Base-by-base conservation (phyloP, 2,113 vertebrate species). In the Jacana jacana region DNA sequence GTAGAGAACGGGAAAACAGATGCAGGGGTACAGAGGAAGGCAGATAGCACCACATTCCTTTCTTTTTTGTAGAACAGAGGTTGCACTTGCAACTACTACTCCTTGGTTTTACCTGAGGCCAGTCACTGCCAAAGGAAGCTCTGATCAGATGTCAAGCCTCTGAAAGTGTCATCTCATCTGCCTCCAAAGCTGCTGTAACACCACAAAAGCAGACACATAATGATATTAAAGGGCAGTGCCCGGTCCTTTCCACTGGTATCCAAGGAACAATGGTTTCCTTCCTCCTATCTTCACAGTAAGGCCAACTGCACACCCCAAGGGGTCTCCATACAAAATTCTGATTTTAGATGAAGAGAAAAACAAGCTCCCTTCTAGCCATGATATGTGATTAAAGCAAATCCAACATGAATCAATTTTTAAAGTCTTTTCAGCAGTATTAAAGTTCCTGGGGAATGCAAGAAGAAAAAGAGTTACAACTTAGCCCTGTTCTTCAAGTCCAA, bases 311-410 rank as follows among this genome's bases (percentile, higher is more conserved):
- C 63, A 71, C 93, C 64, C 77, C 81, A 54, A 66, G 70, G 81
- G 58, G 87, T 77, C 48, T 80, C 88, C 79, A 88, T 90, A 79
- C 77, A 92, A 66, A 96, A 94, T 90, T 90, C 49, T 85, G 82
- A 66, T 81, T 94, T 94, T 84, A 93, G 87, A 94, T 83, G 48
- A 95, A 79, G 60, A 93, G 58, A 82, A 80, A 64, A 79, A 70
- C 44, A 88, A 91, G 35, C 54, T 86, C 24, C 72, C 84, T 93
- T 91, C 88, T 61, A 89, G 87, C 48, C 39, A 77, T 65, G 61
- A 31, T 80, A 76, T 19, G 63, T 83, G 66, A 96, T 91, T 85
- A 96, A 94, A 95, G 84, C 22, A 82, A 84, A 66, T 57, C 39
- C 63, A 81, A 35, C 68, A 57, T 58, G 64, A 79, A 93, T 87